Base-by-base conservation (phyloP, 2,113 vertebrate genomes). In the Dolichallabes microphthalmus region DNA sequence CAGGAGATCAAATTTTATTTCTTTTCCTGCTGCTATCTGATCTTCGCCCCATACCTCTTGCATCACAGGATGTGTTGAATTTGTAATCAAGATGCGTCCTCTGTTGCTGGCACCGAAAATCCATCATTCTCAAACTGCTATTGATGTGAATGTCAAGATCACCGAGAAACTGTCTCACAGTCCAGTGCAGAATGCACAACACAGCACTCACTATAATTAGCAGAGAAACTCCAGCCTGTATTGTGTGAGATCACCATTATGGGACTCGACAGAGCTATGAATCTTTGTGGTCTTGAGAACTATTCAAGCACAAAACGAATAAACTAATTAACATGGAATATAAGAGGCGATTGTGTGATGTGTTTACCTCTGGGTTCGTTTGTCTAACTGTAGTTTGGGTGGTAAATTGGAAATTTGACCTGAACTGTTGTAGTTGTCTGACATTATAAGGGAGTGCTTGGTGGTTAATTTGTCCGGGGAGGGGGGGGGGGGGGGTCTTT, bases 141-240 rank as follows among this genome's bases (percentile, higher is more conserved):
- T 94, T 93, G 94, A 95, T 93, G 93, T 80, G 91, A 93, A 91
- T 60, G 92, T 94, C 93, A 93, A 89, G 90, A 86, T 86, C 91
- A 82, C 90, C 87, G 90, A 93, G 90, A 92, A 90, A 84, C 88
- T 89, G 88, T 92, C 90, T 86, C 89, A 88, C 80, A 90, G 90
- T 90, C 89, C 87, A 88, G 88, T 90, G 90, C 86, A 91, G 89
- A 88, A 87, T 63, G 86, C 87, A 88, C 84, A 89, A 88, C 87
- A 92, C 92, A 92, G 92, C 93, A 93, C 92, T 94, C 92, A 92
- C 90, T 91, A 85, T 93, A 94, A 94, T 94, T 95, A 94, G 88
- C 79, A 82, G 73, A 71, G 35, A 86, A 88, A 80, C 83, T 82
- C 83, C 76, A 81, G 85, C 64, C 64, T 69, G 76, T 84, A 76